phyloP scores from a whole-genome alignment of 2,113 vertebrate genomes.

The Pogonocichla stellata region DNA sequence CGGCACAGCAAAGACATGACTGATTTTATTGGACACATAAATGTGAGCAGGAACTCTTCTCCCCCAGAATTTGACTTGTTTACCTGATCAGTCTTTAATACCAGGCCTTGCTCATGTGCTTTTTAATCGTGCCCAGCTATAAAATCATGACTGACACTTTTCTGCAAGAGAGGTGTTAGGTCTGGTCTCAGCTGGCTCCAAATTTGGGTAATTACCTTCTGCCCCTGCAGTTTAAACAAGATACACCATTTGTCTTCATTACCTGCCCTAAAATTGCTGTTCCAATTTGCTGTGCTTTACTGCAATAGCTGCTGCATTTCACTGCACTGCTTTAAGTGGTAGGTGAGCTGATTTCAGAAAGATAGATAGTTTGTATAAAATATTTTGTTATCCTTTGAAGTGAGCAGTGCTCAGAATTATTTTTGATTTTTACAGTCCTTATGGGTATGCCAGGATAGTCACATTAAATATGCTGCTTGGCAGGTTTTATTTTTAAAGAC shows the following conservation, averaged over 20 bases:
- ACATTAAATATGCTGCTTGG: conserved; percentile 32
- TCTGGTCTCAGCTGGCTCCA: conserved; percentile 9
- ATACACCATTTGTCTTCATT: conserved; percentile 59
- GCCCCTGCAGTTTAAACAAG: conserved; percentile 55
- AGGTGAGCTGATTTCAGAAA: conserved; percentile 43
- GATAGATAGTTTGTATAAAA: conserved; percentile 55
- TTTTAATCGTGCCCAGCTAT: background rate
- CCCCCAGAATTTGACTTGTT: background rate
- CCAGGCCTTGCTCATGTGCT: background rate
- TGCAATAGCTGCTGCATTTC: conserved; percentile 41
- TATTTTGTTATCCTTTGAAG: conserved; percentile 55
- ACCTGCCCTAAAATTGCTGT: conserved; percentile 37
- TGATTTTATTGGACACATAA: conserved; percentile 10
- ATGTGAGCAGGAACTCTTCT: background rate
- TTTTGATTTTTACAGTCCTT: conserved; percentile 51
- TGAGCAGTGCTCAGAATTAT: conserved; percentile 46
- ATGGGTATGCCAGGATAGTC: conserved; percentile 14
- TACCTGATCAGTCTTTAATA: background rate
- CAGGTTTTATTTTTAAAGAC: conserved; percentile 62
- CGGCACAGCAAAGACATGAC: background rate
- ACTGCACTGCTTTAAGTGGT: conserved; percentile 19
- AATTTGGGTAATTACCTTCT: conserved; percentile 58
- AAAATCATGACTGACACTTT: conserved; percentile 35
- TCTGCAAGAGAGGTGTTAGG: background rate
- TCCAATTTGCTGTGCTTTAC: conserved; percentile 49